A percentile compares a stretch with the other conserved stretches of the same genome.
Evolutionary conservation across 2,888 invertebrate genomes (phyloP).

Genomic region (Sinopyrophorus schimmeli): DNA sequence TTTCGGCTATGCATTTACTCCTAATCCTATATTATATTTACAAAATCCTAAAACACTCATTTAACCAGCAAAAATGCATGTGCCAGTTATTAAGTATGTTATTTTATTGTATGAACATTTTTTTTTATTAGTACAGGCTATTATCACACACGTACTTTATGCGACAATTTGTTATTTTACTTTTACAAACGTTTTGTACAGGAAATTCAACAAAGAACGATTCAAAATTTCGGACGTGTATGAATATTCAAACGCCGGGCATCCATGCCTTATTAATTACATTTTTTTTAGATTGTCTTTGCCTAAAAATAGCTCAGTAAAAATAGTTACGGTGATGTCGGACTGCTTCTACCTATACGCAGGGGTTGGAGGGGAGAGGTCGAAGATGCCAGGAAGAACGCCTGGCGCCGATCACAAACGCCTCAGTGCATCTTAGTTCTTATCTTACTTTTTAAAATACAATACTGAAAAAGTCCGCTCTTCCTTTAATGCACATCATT

Average conservation of each 20-base stretch:
- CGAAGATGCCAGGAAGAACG: constrained; percentile 24
- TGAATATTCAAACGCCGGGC: constrained; percentile 11
- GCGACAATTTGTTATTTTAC: constrained; percentile 28
- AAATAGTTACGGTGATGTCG: constrained; percentile 22
- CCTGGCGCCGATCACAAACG: constrained; percentile 31
- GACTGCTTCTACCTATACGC: constrained; percentile 28
- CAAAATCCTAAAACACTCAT: constrained; percentile 32
- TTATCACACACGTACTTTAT: constrained; percentile 32
- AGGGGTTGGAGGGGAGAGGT: no score
- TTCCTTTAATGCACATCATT: constrained; percentile 22
- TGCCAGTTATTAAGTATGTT: constrained; percentile 23
- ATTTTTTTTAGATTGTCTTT: constrained; percentile 29
- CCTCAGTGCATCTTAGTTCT: constrained; percentile 24
- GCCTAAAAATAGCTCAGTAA: constrained; percentile 25
- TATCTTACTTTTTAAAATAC: constrained; percentile 20
- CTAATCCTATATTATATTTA: constrained; percentile 35
- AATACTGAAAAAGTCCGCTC: constrained; percentile 22
- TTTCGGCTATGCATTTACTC: constrained; percentile 29
- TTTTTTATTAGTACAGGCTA: constrained; percentile 25
- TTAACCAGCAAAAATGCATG: constrained; percentile 24
- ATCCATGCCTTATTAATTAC: constrained; percentile 11
- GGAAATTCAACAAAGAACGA: constrained; percentile 23
- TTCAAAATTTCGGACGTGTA: constrained; percentile 26
- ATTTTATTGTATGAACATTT: constrained; percentile 21
- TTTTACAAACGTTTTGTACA: constrained; percentile 25